Evolutionary conservation across 2,888 invertebrate species (phyloP).

Genomic region (Melanotus villosus): DNA sequence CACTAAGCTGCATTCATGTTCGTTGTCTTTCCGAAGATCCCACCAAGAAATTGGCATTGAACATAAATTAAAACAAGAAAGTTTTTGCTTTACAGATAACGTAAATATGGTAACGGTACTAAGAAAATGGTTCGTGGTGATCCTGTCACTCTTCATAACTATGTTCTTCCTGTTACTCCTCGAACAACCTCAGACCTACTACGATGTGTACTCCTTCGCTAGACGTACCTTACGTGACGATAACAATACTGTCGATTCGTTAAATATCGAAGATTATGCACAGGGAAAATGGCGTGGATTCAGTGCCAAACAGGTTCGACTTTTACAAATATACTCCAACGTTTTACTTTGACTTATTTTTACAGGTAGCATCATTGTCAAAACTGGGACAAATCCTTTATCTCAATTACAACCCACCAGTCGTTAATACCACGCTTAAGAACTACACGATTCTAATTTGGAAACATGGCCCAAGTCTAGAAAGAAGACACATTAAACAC

Average conservation of each 20-base stretch:
- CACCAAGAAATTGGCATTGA: too few relatives aligned
- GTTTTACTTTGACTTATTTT: background rate
- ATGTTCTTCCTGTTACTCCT: slow-evolving; percentile 21
- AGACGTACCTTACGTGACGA: background rate
- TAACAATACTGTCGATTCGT: background rate
- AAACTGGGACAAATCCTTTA: slow-evolving; percentile 67
- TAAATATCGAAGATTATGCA: background rate
- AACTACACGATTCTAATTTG: slow-evolving; percentile 73
- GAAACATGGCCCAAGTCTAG: slow-evolving; percentile 73
- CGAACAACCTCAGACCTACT: background rate
- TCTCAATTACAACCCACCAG: slow-evolving; percentile 61
- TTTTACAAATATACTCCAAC: background rate
- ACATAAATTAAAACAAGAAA: too few relatives aligned
- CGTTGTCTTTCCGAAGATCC: too few relatives aligned
- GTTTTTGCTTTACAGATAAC: slow-evolving; percentile 2
- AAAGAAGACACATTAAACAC: slow-evolving; percentile 71
- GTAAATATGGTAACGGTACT: slow-evolving; percentile 11
- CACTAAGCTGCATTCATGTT: too few relatives aligned
- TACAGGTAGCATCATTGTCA: slow-evolving; percentile 58
- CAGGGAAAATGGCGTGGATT: background rate
- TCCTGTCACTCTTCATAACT: slow-evolving; percentile 20
- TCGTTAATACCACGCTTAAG: slow-evolving; percentile 52
- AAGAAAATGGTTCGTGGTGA: slow-evolving; percentile 54
- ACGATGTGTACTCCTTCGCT: background rate
- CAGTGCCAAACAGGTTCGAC: background rate